Evolutionary conservation across 2,888 invertebrate species (phyloP), one percentile per base, ranked within the genome.

Genomic region (Tryphoninae sp.): DNA sequence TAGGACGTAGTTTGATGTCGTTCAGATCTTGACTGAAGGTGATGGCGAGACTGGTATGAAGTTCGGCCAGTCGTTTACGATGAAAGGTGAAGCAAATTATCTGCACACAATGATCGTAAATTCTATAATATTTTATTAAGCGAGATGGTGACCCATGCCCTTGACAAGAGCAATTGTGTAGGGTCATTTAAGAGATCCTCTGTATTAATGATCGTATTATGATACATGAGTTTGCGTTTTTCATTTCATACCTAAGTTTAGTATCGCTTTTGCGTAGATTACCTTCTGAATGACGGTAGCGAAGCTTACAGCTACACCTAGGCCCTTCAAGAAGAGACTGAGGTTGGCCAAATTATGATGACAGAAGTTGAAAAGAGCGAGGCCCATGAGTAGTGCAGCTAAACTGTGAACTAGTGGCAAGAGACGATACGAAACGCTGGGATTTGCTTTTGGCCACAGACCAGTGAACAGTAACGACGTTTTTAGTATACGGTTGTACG

Each of bases 301-400:
- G 33, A 71, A 84, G 23, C 84, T 74, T 22, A 84, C 33, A 0
- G 74, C n/a, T 11, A 81, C 49, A 7, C 84, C 79, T 26, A 86
- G 61, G 13, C 82, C 81, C 11, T 75, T 83, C 11, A 84, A 69
- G 4, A 83, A 49, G 7, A 83, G 53, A 62, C 55, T 73, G 6
- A 87, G 78, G 51, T 83, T 84, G 2, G 58, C 9, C 6, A 45
- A 68, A 45, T 85, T 49, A 3, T 62, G 61, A 6, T 69, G 4
- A 45, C 82, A 82, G 40, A 85, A 86, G 19, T 69, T 75, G 3
- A 84, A 22, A 40, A 84, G 33, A 0, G 82, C 80, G 7, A 16
- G 71, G 7, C 33, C 58, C 22, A 73, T 67, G 6, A 73, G 4
- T 2, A 61, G 4, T 6, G 58, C 65, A 0, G 74, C 67, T 0